Conservation (phyloP, 2,113 vertebrate genomes). For the Asarcornis scutulata region DNA sequence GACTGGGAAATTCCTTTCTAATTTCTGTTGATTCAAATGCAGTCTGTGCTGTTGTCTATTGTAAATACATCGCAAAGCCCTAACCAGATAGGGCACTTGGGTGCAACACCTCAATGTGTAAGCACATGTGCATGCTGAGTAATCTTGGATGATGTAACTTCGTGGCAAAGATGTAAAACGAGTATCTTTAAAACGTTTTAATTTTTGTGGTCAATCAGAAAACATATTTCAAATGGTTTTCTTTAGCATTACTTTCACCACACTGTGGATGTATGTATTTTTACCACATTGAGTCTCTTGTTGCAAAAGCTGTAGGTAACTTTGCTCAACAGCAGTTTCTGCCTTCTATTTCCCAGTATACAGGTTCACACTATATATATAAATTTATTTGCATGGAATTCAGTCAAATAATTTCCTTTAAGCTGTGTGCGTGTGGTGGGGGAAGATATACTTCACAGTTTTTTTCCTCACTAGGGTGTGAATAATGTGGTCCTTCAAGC, state of each 20-base stretch:
- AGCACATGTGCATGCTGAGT: not conserved
- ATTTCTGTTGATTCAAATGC: not conserved
- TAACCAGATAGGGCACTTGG: not conserved
- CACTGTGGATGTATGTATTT: not conserved
- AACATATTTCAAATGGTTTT: not conserved
- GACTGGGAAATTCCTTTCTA: not conserved
- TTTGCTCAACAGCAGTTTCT: not conserved
- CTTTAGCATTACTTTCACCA: not conserved
- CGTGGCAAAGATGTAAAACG: not conserved
- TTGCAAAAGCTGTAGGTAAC: not conserved
- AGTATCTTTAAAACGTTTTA: not conserved
- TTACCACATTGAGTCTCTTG: not conserved
- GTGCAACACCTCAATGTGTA: not conserved
- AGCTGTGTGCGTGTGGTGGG: fast-evolving
- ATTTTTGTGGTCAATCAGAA: not conserved
- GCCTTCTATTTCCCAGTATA: not conserved
- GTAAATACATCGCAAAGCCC: not conserved
- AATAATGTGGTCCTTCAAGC: not conserved
- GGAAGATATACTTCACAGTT: not conserved
- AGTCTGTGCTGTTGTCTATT: fast-evolving
- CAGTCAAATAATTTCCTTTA: not conserved
- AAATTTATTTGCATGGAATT: not conserved
- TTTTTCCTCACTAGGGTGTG: not conserved
- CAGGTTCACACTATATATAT: not conserved
- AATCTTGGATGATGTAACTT: not conserved